Evolutionary conservation across 2,797 vertebrate genomes (phyloP).

Genomic region (Sebastes kiyomatsui): DNA sequence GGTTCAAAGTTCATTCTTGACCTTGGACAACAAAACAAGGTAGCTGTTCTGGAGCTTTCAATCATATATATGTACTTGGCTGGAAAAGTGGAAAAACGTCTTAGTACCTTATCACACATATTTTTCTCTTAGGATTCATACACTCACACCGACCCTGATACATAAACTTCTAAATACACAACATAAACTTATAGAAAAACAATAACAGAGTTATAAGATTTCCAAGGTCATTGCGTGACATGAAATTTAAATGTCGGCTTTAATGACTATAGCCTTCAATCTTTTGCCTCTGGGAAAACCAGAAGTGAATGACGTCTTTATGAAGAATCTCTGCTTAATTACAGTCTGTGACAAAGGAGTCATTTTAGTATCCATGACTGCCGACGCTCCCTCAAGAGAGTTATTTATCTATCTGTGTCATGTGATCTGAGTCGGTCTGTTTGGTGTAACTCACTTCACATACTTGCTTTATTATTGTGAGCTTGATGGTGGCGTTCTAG

Average conservation of each 20-base stretch:
- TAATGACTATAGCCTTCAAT: not conserved
- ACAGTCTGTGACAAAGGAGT: not conserved
- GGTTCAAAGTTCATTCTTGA: too few relatives aligned
- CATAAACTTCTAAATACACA: not conserved
- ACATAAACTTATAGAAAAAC: not conserved
- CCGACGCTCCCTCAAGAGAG: not conserved
- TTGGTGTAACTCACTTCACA: not conserved
- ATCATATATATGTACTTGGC: not conserved
- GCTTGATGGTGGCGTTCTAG: not conserved
- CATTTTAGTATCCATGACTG: not conserved
- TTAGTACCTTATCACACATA: not conserved
- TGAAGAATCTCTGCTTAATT: not conserved
- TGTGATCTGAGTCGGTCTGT: not conserved
- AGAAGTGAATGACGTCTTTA: not conserved
- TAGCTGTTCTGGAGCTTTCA: too few relatives aligned
- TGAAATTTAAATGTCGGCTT: not conserved
- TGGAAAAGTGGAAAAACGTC: not conserved
- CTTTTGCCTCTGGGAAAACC: not conserved
- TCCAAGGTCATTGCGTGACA: not conserved
- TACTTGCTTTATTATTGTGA: not conserved
- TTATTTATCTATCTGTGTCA: slow-evolving; percentile 8
- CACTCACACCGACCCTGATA: not conserved
- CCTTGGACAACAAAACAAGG: too few relatives aligned
- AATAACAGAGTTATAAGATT: not conserved
- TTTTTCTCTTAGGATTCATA: not conserved